Percentiles rank a stretch among this genome's conserved stretches.
Evolutionary conservation across 2,888 invertebrate species (phyloP).

Genomic region (Branchellion lobata): DNA sequence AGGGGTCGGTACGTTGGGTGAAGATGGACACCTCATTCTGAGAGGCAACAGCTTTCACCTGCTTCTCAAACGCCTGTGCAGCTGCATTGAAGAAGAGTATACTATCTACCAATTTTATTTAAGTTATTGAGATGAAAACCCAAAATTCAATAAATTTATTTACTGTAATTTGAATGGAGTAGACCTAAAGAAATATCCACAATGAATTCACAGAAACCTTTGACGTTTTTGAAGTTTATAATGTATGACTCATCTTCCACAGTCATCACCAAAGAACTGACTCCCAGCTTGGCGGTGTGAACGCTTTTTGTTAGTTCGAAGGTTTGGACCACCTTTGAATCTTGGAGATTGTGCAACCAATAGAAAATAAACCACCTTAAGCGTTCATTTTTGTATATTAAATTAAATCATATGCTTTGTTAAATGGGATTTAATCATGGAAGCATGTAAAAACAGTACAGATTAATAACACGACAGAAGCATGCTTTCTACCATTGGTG

Average conservation of each 20-base stretch:
- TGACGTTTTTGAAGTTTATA: constrained; percentile 67
- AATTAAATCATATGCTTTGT: constrained; percentile 7
- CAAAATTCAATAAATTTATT: neutral
- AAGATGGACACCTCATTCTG: constrained; percentile 72
- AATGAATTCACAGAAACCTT: constrained; percentile 44
- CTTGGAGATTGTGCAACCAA: constrained; percentile 38
- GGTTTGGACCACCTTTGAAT: constrained; percentile 40
- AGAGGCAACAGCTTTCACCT: constrained; percentile 70
- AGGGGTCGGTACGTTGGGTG: constrained; percentile 92
- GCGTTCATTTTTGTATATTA: neutral
- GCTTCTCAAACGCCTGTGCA: constrained; percentile 74
- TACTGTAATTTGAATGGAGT: neutral
- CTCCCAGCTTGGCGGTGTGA: constrained; percentile 65
- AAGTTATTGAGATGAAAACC: neutral
- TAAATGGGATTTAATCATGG: too few species aligned
- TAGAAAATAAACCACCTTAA: neutral
- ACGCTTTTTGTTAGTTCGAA: constrained; percentile 40
- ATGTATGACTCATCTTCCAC: constrained; percentile 74
- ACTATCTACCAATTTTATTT: neutral
- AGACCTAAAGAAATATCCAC: neutral
- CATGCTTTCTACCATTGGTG: constrained; percentile 55
- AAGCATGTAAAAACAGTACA: too few species aligned
- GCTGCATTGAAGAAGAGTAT: constrained; percentile 62
- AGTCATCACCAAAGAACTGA: constrained; percentile 72
- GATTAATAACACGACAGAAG: too few species aligned